Evolutionary conservation across 1,140 invertebrate genomes (phyloP).

Genomic region (Zaprionus africanus): DNA sequence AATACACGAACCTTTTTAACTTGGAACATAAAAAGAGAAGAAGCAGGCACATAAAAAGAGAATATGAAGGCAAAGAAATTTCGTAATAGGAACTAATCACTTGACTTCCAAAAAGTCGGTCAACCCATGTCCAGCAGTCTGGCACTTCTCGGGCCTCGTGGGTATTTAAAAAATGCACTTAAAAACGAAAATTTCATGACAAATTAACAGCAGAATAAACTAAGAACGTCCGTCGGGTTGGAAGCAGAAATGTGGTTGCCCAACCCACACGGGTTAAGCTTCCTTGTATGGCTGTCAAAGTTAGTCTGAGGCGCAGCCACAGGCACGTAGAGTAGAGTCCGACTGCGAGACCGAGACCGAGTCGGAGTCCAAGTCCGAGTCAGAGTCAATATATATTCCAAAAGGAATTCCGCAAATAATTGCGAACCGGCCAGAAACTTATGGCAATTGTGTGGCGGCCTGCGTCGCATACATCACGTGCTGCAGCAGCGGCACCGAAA

Average conservation of each 20-base stretch:
- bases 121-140: not conserved
- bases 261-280: slow-evolving; percentile 50
- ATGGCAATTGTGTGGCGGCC: slow-evolving; percentile 74
- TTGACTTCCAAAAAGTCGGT: not conserved
- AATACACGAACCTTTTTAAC: too few species aligned
- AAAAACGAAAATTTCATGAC: slow-evolving; percentile 58
- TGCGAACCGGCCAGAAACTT: slow-evolving; percentile 72
- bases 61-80: not conserved
- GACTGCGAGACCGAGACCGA: slow-evolving; percentile 19
- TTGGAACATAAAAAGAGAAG: not conserved
- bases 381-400: slow-evolving; percentile 82
- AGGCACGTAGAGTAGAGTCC: slow-evolving; percentile 46
- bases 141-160: slow-evolving; percentile 7
- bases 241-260: slow-evolving; percentile 31
- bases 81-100: not conserved
- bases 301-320: slow-evolving; percentile 40
- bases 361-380: slow-evolving; percentile 25
- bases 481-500: slow-evolving; percentile 48
- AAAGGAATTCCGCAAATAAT: slow-evolving; percentile 84
- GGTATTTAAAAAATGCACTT: slow-evolving; percentile 51
- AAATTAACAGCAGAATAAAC: slow-evolving; percentile 67
- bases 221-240: slow-evolving; percentile 2
- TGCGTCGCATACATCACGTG: slow-evolving; percentile 75
- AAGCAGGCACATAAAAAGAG: not conserved
- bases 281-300: slow-evolving; percentile 77